Conservation (phyloP, 2,113 vertebrate species). For the Salvator merianae region DNA sequence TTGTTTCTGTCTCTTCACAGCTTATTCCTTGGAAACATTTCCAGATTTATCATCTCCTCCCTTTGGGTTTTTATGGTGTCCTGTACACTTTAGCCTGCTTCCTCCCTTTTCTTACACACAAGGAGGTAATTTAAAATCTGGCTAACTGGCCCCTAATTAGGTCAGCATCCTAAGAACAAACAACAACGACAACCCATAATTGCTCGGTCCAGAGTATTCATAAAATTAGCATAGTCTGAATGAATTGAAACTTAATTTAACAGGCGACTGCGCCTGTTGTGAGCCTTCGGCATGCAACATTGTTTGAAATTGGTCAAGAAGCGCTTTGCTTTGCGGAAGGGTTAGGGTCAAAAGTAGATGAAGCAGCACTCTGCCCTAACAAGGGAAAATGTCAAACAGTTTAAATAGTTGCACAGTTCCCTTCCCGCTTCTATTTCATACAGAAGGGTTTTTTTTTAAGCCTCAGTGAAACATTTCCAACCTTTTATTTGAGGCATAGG, state of each 20-base stretch:
- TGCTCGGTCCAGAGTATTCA: constrained; percentile 48
- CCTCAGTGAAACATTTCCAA: too few species aligned
- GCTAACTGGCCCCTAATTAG: constrained; percentile 45
- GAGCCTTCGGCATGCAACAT: constrained; percentile 18
- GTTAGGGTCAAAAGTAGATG: constrained; percentile 41
- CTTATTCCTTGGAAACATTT: neutral
- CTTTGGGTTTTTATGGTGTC: too few species aligned
- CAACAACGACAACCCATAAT: too few species aligned
- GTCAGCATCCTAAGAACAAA: constrained; percentile 31
- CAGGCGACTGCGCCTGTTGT: constrained; percentile 43
- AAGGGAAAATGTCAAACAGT: constrained; percentile 26
- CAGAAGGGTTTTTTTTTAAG: too few species aligned
- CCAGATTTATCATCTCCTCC: neutral
- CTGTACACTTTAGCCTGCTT: neutral
- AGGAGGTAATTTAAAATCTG: constrained; percentile 31
- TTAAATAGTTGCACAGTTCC: constrained; percentile 1
- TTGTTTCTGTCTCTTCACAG: neutral
- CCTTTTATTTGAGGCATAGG: too few species aligned
- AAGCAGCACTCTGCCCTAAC: constrained; percentile 31
- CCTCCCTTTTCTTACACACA: neutral
- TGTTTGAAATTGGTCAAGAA: constrained; percentile 37
- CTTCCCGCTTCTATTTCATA: too few species aligned
- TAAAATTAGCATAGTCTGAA: constrained; percentile 52
- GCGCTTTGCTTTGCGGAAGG: constrained; percentile 35
- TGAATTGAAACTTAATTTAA: constrained; percentile 56